A percentile compares a stretch with the other conserved stretches of the same genome.
Conservation (phyloP, 2,113 vertebrate species). For the Trochalopteron elliotii region DNA sequence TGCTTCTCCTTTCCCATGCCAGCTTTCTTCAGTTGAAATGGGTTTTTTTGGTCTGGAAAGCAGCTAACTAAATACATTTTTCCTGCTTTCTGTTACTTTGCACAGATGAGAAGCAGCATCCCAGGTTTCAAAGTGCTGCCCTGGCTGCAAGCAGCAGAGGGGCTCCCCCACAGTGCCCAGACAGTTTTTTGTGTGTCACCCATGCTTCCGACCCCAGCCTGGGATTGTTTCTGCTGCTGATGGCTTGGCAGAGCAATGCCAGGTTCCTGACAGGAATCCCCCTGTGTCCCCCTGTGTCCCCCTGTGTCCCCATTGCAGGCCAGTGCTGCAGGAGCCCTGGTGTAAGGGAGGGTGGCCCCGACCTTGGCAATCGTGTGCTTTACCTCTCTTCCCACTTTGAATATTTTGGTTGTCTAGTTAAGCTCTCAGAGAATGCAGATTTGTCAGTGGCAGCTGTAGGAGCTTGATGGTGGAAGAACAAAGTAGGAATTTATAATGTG, state of each 20-base stretch:
- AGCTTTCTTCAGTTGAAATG: background rate
- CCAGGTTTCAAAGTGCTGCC: background rate
- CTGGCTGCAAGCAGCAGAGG: background rate
- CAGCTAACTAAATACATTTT: background rate
- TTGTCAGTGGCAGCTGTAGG: constrained; percentile 63
- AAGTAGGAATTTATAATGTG: constrained; percentile 66
- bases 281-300: fast-evolving
- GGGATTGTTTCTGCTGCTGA: background rate
- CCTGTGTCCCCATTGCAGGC: background rate
- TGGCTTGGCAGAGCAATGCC: background rate
- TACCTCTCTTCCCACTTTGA: background rate
- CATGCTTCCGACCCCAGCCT: fast-evolving
- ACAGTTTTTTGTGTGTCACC: background rate
- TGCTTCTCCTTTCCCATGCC: background rate
- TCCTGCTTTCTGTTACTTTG: background rate
- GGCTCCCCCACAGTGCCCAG: fast-evolving
- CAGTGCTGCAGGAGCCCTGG: fast-evolving
- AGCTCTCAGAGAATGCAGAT: constrained; percentile 59
- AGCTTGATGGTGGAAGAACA: constrained; percentile 62
- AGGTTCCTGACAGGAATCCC: background rate
- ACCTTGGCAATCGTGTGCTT: background rate
- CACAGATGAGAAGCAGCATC: background rate
- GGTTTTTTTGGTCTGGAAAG: background rate
- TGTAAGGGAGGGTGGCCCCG: fast-evolving
- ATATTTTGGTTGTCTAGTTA: constrained; percentile 45